phyloP scores from a whole-genome alignment of 2,113 vertebrate genomes.

The Pongo pygmaeus region DNA sequence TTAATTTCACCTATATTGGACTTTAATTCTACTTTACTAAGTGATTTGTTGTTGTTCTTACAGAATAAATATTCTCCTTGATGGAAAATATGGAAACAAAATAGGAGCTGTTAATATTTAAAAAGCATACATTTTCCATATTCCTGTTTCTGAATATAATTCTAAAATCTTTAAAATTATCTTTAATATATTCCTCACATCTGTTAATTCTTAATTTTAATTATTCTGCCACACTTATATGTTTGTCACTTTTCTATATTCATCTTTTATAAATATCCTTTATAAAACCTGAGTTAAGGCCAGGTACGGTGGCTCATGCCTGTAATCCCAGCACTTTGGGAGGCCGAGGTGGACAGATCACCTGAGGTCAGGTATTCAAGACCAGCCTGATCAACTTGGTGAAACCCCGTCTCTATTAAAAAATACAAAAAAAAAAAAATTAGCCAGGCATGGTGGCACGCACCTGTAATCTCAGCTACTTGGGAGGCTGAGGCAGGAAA shows the following conservation, averaged over 20 bases:
- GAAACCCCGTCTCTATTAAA: no score
- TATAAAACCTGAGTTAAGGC: neutral
- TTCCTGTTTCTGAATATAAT: neutral
- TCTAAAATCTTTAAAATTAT: neutral
- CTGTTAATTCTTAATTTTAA: conserved; percentile 14
- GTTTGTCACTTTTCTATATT: neutral
- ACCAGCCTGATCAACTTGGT: no score
- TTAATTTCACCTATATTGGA: neutral
- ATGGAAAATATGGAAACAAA: neutral
- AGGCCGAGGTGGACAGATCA: no score
- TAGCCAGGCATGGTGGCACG: no score
- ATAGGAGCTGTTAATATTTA: neutral
- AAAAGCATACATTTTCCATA: neutral
- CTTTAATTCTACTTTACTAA: neutral
- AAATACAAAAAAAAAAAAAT: no score
- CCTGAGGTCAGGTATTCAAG: no score
- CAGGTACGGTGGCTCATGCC: no score
- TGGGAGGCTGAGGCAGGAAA: no score
- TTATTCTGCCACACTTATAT: neutral
- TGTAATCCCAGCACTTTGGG: no score
- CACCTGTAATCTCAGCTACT: no score
- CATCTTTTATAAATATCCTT: neutral
- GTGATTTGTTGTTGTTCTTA: neutral
- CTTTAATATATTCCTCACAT: neutral
- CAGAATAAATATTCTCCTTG: neutral